A percentile compares a stretch with the other conserved stretches of the same genome.
phyloP scores from a whole-genome alignment of 2,888 invertebrate species.

The Slavum lentiscoides region DNA sequence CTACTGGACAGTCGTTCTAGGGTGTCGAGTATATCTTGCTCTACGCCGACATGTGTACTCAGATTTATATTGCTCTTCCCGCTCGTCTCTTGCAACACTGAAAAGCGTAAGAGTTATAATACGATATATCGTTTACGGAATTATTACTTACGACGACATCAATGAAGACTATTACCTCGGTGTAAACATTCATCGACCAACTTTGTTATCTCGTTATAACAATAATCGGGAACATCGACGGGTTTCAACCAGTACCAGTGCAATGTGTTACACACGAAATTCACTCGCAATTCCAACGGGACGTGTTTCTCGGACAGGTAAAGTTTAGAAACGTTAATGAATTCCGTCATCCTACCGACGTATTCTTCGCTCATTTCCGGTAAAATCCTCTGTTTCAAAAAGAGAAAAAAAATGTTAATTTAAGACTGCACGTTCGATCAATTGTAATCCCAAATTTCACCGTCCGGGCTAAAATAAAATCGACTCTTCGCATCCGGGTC shows the following conservation, averaged over 20 bases:
- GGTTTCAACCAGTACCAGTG: conserved; percentile 45
- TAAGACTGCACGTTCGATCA: too few relatives aligned
- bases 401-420: too few relatives aligned
- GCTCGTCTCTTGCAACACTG: conserved; percentile 25
- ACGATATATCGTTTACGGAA: background rate
- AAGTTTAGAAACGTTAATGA: conserved; percentile 27
- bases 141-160: too few relatives aligned
- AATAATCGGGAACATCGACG: conserved; percentile 29
- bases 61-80: conserved; percentile 25
- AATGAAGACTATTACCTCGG: conserved; percentile 6
- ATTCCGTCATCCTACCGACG: conserved; percentile 25
- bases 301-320: conserved; percentile 39
- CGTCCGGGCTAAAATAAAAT: too few relatives aligned
- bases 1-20: conserved; percentile 17
- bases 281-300: conserved; percentile 29
- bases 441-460: too few relatives aligned
- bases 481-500: too few relatives aligned
- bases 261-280: conserved; percentile 36
- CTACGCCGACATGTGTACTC: conserved; percentile 20
- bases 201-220: conserved; percentile 22
- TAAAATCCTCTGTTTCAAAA: conserved; percentile 21
- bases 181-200: conserved; percentile 33
- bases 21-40: conserved; percentile 32
- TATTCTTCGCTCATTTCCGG: conserved; percentile 21
- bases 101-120: background rate